phyloP scores from a whole-genome alignment of 2,113 vertebrate genomes.

The Dicrurus megarhynchus region DNA sequence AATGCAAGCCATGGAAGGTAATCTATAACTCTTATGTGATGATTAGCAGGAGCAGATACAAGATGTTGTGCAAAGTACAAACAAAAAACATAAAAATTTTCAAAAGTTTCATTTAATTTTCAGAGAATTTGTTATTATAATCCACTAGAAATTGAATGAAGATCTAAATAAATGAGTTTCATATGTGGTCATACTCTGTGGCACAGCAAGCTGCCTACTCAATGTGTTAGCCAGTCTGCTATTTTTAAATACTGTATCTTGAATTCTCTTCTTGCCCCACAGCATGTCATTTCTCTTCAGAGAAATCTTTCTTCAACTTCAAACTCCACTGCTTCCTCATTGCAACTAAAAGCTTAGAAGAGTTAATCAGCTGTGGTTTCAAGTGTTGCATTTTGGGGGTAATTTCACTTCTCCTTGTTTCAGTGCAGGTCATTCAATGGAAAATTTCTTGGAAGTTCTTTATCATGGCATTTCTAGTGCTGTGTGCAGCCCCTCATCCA shows the following conservation, averaged over 20 bases:
- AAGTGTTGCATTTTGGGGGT: accelerated
- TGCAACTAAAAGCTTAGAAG: neutral
- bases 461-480: accelerated
- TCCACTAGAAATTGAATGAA: neutral
- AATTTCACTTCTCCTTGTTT: neutral
- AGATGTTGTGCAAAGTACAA: neutral
- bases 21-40: neutral
- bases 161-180: neutral
- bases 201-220: neutral
- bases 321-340: neutral
- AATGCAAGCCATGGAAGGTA: neutral
- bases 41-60: neutral
- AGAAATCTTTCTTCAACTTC: neutral
- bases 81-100: neutral
- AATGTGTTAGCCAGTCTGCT: neutral
- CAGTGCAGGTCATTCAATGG: neutral
- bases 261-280: neutral
- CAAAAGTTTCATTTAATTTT: neutral
- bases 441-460: neutral
- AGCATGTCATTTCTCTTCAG: neutral
- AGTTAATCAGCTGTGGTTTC: neutral
- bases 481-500: neutral
- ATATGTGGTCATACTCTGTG: neutral
- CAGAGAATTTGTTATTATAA: neutral
- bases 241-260: neutral